phyloP scores from a whole-genome alignment of 2,113 vertebrate genomes.

The Hyperoodon ampullatus region DNA sequence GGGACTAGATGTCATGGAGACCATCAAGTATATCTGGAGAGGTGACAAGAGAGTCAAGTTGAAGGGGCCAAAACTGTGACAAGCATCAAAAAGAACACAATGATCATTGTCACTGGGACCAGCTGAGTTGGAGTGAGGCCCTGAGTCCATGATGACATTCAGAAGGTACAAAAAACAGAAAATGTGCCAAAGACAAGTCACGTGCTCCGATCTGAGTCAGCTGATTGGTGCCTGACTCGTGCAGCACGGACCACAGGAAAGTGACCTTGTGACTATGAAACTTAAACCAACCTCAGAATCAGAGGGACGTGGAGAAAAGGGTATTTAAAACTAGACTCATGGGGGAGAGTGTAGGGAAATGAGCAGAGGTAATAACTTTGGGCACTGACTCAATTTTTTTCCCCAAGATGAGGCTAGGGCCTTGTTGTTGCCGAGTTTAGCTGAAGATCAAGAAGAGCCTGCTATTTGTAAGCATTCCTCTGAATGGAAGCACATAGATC shows the following conservation, averaged over 20 bases:
- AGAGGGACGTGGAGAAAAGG: not conserved
- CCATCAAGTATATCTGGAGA: not conserved
- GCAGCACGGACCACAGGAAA: not conserved
- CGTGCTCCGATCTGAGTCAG: accelerated
- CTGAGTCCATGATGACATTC: not conserved
- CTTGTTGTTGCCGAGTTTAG: not conserved
- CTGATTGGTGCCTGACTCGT: not conserved
- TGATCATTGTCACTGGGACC: not conserved
- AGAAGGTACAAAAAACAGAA: not conserved
- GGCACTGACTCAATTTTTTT: not conserved
- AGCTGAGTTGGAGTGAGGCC: not conserved
- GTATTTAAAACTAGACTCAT: not conserved
- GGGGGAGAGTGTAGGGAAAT: not conserved
- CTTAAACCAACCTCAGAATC: not conserved
- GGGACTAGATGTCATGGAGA: not conserved
- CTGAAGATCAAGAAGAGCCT: not conserved
- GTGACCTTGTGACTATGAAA: not conserved
- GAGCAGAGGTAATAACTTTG: not conserved
- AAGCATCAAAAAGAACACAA: not conserved
- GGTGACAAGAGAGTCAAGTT: not conserved
- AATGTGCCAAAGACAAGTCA: not conserved
- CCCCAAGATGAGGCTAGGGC: not conserved
- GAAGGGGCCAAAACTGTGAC: not conserved
- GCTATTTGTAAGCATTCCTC: not conserved
- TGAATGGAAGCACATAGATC: not conserved